These are phyloP conservation scores for Onychomys arenicola DNA, from an alignment of 2,797 vertebrate species.

Conservation along the genomic window DNA sequence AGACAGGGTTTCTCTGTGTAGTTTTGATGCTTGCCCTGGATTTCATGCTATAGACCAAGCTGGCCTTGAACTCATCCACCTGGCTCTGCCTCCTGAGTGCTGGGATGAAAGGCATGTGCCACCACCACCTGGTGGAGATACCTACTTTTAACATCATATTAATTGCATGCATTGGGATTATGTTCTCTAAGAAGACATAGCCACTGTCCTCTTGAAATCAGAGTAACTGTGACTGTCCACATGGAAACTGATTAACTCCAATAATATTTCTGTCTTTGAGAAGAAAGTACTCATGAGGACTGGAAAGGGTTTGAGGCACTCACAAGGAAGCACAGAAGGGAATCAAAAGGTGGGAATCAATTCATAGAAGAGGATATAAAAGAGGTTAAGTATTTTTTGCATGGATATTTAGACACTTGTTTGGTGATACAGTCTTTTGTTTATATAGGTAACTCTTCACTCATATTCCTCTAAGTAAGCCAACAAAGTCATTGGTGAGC, in stretches of 20 bases:
- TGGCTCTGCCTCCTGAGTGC: no score
- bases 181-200: neutral
- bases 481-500: neutral
- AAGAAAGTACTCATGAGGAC: neutral
- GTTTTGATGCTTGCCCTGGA: no score
- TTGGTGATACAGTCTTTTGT: neutral
- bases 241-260: neutral
- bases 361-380: neutral
- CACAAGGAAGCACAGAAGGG: neutral
- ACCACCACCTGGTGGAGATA: no score
- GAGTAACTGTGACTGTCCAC: neutral
- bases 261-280: neutral
- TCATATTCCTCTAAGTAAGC: neutral
- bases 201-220: neutral
- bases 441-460: neutral
- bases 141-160: neutral
- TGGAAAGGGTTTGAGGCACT: neutral
- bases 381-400: neutral
- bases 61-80: no score
- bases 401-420: neutral
- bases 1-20: no score
- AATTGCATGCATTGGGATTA: neutral
- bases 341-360: neutral
- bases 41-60: no score
- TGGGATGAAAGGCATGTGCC: no score